Conservation (phyloP, 2,113 vertebrate species). For the Datnioides undecimradiatus region DNA sequence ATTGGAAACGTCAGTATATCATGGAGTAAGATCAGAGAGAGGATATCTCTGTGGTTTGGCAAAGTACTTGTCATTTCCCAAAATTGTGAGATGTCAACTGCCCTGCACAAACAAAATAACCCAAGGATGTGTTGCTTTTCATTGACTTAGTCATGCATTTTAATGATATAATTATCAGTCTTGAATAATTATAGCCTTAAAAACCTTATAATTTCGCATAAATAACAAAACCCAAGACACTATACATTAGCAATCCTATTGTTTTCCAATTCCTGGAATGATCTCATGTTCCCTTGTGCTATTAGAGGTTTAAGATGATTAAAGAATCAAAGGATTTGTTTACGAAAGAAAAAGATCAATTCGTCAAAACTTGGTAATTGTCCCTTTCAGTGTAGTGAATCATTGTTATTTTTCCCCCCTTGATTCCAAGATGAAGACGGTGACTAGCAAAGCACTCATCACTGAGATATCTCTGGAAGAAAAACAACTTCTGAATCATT, state of each 20-base stretch:
- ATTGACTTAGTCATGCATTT: slow-evolving; percentile 15
- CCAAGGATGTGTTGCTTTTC: not conserved
- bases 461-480: slow-evolving; percentile 17
- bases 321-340: slow-evolving; percentile 47
- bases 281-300: slow-evolving; percentile 32
- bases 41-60: slow-evolving; percentile 32
- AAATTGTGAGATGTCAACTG: not conserved
- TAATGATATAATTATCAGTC: slow-evolving; percentile 22
- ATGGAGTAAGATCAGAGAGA: slow-evolving; percentile 39
- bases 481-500: slow-evolving; percentile 66
- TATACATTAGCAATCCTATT: slow-evolving; percentile 19
- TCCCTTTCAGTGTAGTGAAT: slow-evolving; percentile 49
- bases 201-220: slow-evolving; percentile 13
- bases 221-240: slow-evolving; percentile 11
- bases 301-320: slow-evolving; percentile 52
- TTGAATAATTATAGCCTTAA: slow-evolving; percentile 12
- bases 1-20: slow-evolving; percentile 70
- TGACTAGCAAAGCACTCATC: slow-evolving; percentile 33
- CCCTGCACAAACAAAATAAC: slow-evolving; percentile 31
- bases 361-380: slow-evolving; percentile 46
- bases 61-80: not conserved
- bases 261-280: slow-evolving; percentile 46
- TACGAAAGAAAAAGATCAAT: slow-evolving; percentile 42
- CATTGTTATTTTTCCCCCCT: slow-evolving; percentile 40
- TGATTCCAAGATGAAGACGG: slow-evolving; percentile 30